phyloP scores from a whole-genome alignment of 2,797 vertebrate genomes.

The Enteromius unitaeniatus region DNA sequence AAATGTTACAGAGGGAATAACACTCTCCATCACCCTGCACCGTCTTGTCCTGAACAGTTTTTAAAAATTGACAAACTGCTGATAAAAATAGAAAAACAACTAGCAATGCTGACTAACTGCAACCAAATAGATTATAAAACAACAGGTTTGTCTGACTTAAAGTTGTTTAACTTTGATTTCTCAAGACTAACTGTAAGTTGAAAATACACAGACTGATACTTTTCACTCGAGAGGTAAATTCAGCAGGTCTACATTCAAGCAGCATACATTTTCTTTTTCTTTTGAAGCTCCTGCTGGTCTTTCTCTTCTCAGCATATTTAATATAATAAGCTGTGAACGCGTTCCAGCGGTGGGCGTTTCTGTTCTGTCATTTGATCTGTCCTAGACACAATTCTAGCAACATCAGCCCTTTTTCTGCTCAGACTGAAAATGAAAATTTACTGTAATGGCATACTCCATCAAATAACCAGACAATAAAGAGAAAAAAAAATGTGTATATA shows the following conservation, averaged over 20 bases:
- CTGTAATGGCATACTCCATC: not conserved
- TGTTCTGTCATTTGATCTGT: conserved; percentile 45
- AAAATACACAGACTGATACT: not conserved
- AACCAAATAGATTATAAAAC: not conserved
- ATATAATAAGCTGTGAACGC: conserved; percentile 24
- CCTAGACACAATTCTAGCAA: conserved; percentile 31
- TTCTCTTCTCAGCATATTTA: conserved; percentile 29
- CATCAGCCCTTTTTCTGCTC: conserved; percentile 42
- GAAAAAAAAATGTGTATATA: no score
- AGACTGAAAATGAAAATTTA: conserved; percentile 7
- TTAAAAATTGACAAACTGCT: not conserved
- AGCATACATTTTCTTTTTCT: not conserved
- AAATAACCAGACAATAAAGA: not conserved
- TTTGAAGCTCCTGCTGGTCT: conserved; percentile 1
- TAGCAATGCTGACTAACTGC: not conserved
- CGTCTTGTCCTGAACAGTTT: not conserved
- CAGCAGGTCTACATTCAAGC: not conserved
- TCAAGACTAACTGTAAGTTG: not conserved
- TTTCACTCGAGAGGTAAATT: not conserved
- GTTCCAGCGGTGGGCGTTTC: conserved; percentile 39
- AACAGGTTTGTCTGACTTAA: conserved; percentile 8
- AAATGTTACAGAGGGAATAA: not conserved
- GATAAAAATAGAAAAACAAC: not conserved
- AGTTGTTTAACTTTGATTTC: not conserved
- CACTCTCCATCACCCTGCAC: no score